phyloP scores from a whole-genome alignment of 2,113 vertebrate species.

The Protobothrops flavoviridis region DNA sequence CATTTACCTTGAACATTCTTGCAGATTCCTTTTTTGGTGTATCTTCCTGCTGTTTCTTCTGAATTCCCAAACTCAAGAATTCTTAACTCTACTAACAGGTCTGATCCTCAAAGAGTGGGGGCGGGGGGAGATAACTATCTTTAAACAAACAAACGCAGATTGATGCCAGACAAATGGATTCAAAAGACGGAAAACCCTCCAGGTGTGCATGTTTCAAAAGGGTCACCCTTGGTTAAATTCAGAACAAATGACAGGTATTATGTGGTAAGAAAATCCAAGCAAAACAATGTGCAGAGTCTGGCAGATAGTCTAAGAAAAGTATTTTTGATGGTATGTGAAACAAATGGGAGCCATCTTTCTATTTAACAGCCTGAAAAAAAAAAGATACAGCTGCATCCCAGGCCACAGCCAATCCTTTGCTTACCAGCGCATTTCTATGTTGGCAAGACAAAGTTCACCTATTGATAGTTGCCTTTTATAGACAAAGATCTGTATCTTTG shows the following conservation, averaged over 20 bases:
- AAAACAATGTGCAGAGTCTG: background rate
- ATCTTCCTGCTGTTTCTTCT: background rate
- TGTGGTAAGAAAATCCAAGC: background rate
- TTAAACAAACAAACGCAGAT: background rate
- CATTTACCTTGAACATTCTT: background rate
- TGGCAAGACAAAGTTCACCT: background rate
- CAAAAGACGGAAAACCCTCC: background rate
- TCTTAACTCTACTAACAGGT: background rate
- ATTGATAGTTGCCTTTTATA: background rate
- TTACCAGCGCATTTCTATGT: background rate
- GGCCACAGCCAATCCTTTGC: background rate
- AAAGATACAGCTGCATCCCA: background rate
- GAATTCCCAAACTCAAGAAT: background rate
- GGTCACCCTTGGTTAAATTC: background rate
- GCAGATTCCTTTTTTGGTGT: background rate
- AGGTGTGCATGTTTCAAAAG: background rate
- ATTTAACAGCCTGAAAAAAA: background rate
- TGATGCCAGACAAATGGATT: background rate
- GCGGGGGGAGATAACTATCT: background rate
- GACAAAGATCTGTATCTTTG: background rate
- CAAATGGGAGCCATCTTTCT: background rate
- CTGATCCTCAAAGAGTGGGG: background rate
- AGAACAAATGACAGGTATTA: slow-evolving; percentile 3
- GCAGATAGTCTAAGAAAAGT: background rate
- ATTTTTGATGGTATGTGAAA: background rate